Percentiles rank a stretch among this genome's conserved stretches.
Conservation (phyloP, 2,113 vertebrate species). For the Podilymbus podiceps region DNA sequence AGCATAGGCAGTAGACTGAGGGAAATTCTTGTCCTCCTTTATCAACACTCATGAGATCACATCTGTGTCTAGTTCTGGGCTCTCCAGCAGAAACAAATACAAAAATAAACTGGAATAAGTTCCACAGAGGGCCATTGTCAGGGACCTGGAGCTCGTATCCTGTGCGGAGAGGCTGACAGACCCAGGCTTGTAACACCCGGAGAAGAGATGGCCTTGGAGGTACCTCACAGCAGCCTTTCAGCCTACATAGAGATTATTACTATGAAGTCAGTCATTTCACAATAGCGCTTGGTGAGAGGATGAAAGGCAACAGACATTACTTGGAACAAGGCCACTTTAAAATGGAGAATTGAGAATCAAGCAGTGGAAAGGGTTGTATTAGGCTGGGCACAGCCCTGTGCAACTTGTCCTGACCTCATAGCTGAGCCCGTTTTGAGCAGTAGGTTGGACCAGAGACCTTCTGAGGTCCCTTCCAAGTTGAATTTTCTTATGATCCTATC, state of each 20-base stretch:
- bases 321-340: background rate
- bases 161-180: background rate
- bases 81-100: background rate
- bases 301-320: background rate
- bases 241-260: background rate
- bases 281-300: background rate
- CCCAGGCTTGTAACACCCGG: background rate
- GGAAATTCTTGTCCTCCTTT: background rate
- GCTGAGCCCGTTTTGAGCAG: background rate
- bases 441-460: background rate
- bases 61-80: background rate
- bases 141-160: background rate
- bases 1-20: background rate
- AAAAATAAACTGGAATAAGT: background rate
- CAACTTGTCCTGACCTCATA: background rate
- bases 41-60: background rate
- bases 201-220: background rate
- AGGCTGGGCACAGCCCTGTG: background rate
- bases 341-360: background rate
- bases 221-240: background rate
- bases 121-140: rapidly evolving
- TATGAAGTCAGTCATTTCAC: background rate
- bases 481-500: background rate
- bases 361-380: background rate
- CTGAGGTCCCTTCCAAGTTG: background rate